Percentiles rank a stretch among this genome's conserved stretches.
Evolutionary conservation across 1,140 invertebrate genomes (phyloP).

Genomic region (Sipha flava): DNA sequence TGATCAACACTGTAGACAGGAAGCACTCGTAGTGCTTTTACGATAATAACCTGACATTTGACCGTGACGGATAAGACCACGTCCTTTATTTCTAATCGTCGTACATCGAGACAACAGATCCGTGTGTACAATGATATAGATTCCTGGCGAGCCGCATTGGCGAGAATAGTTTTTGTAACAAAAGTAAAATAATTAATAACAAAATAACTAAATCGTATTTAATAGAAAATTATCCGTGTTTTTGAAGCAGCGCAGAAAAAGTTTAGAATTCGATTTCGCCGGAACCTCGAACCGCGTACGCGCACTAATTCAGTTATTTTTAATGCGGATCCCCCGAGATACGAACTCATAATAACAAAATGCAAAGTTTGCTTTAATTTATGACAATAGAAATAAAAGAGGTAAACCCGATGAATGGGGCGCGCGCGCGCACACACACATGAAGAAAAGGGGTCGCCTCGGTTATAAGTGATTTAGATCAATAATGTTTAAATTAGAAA

Average conservation of each 20-base stretch:
- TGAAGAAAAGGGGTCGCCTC: neutral
- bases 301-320: conserved; percentile 18
- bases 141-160: too few relatives aligned
- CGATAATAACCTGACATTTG: too few relatives aligned
- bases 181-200: too few relatives aligned
- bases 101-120: too few relatives aligned
- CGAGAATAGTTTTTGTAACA: too few relatives aligned
- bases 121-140: too few relatives aligned
- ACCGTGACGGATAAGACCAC: too few relatives aligned
- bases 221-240: neutral
- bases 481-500: conserved; percentile 31
- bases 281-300: neutral
- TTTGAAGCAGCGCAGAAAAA: neutral
- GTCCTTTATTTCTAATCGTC: too few relatives aligned
- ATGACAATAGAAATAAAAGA: conserved; percentile 9
- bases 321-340: neutral
- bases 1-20: too few relatives aligned
- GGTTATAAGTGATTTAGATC: conserved; percentile 22
- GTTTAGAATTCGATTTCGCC: neutral
- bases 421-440: too few relatives aligned
- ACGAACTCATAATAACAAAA: conserved; percentile 1
- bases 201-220: too few relatives aligned
- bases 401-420: neutral
- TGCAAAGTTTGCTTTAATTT: conserved; percentile 2
- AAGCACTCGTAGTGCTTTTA: too few relatives aligned